Conservation (phyloP, 2,797 vertebrate species). For the Rhinoraja longicauda region DNA sequence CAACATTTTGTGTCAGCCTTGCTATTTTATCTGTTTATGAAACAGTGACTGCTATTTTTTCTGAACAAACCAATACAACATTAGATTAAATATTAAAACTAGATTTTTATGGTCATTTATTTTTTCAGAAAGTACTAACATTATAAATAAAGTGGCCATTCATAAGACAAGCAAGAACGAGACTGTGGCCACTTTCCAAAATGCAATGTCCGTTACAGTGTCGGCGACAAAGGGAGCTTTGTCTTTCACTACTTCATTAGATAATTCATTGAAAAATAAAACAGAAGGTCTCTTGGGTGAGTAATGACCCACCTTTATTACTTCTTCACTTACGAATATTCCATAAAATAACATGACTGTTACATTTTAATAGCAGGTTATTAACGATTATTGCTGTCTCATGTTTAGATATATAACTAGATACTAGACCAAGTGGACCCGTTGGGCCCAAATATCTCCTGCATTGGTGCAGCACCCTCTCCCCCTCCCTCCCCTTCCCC, state of each 20-base stretch:
- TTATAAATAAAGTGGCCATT: conserved; percentile 38
- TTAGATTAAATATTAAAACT: not conserved
- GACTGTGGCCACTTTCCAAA: conserved; percentile 40
- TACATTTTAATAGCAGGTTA: not conserved
- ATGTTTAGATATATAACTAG: not conserved
- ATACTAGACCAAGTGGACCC: too few relatives aligned
- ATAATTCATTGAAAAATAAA: conserved; percentile 41
- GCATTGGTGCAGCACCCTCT: too few relatives aligned
- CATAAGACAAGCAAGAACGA: conserved; percentile 40
- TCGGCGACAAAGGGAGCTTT: conserved; percentile 42
- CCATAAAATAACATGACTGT: not conserved
- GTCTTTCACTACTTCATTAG: conserved; percentile 42
- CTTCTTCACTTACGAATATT: not conserved
- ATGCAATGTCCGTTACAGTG: conserved; percentile 43
- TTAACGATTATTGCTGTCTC: not conserved
- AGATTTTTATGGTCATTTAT: conserved; percentile 1
- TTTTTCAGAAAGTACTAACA: conserved; percentile 40
- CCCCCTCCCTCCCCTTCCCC: too few relatives aligned
- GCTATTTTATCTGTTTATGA: not conserved
- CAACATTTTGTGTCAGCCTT: too few relatives aligned
- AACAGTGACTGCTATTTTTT: not conserved
- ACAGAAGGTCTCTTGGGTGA: conserved; percentile 46
- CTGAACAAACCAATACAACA: not conserved
- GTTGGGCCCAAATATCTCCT: too few relatives aligned
- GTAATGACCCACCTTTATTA: not conserved